Evolutionary conservation across 2,797 vertebrate species (phyloP).

Genomic region (Buphagus erythrorhynchus): DNA sequence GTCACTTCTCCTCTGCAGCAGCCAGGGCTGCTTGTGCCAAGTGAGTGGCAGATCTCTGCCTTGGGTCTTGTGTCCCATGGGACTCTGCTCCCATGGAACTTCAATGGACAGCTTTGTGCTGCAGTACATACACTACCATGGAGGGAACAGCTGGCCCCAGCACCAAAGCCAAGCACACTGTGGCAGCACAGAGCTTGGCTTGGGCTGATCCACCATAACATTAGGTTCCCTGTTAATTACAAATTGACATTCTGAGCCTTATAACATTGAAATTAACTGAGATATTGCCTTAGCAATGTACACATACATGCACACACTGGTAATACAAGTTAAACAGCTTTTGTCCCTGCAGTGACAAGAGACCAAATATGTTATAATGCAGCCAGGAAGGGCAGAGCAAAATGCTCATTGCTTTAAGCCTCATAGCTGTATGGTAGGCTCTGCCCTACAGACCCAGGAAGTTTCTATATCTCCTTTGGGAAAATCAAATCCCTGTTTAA

Average conservation of each 20-base stretch:
- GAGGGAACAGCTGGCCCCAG: background rate
- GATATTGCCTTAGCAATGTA: background rate
- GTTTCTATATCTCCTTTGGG: background rate
- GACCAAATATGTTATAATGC: background rate
- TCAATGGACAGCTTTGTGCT: background rate
- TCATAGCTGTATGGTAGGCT: background rate
- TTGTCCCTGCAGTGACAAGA: background rate
- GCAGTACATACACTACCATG: rapidly evolving
- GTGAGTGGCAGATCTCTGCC: background rate
- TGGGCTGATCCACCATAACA: background rate
- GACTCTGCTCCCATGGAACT: background rate
- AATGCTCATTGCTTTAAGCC: background rate
- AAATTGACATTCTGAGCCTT: background rate
- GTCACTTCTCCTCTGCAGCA: background rate
- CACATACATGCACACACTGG: background rate
- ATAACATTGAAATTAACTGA: background rate
- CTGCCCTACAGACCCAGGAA: background rate
- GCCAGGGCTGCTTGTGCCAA: background rate
- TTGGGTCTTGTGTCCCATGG: background rate
- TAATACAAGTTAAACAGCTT: background rate
- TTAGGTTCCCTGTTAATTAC: background rate
- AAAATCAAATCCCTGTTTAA: background rate
- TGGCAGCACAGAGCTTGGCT: background rate
- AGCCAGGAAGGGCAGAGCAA: background rate
- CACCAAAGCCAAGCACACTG: background rate